Base-by-base conservation (phyloP, 1,140 invertebrate genomes). In the Hirudo medicinalis region DNA sequence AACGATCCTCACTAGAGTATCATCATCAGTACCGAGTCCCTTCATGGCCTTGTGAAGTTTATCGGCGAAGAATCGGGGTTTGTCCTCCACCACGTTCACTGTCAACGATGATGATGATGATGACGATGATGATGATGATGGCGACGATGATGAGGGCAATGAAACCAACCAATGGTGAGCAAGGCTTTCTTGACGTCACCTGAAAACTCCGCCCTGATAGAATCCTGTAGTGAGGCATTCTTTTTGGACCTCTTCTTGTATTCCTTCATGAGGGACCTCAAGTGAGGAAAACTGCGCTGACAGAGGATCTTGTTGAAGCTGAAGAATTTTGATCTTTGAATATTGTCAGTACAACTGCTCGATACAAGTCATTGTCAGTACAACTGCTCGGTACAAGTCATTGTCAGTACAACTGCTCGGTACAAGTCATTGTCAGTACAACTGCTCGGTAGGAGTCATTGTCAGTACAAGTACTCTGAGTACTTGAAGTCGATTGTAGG, bases 1-100 rank as follows among this genome's bases (percentile, higher is more conserved):
- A 57, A 81, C 43, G 40, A 76, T 73, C 25, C 76, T 70, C 19
- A 75, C 66, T 8, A 75, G 22, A 8, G 74, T 63, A 15, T 73
- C 77, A 73, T 82, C 82, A 66, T 83, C 75, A 20, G 82, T 83
- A 22, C 76, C 76, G 0, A 75, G 54, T 15, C 76, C 77, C 60
- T 78, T 77, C 67, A 78, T 77, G n/a, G 77, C 66, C 69, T 78
- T 77, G 25, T 76, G 67, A 17, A 78, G 29, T 32, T 74, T 70
- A 27, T 74, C 71, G 13, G 77, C 77, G 72, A 78, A 78, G 57
- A 73, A 76, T 22, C 67, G 66, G 19, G 75, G 73, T 29, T 74
- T 75, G 63, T 76, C 70, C 29, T 71, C 71, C 22, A 77, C 75
- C 43, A 71, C 72, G 32, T 69, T 72, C 17, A 77, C 76, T 77